Conservation (phyloP, 64 coral and sea anemone species). For the Orbicella faveolata region DNA sequence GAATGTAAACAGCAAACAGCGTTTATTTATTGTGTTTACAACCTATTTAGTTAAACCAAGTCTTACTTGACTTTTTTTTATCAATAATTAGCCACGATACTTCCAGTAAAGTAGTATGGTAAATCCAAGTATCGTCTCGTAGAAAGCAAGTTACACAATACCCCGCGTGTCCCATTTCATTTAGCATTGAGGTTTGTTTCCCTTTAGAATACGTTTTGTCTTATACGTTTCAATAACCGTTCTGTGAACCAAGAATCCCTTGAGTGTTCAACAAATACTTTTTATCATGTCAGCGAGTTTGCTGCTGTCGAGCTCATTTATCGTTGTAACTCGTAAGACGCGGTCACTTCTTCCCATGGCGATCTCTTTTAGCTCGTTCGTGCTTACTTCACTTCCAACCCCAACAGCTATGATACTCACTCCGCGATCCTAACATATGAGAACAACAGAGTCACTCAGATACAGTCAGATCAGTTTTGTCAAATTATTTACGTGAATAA, state of each 20-base stretch:
- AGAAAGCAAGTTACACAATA: too few species aligned
- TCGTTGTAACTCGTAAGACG: background rate
- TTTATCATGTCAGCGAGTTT: slow-evolving; percentile 24
- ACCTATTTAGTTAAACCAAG: too few species aligned
- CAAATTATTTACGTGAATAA: background rate
- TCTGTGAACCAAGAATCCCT: background rate
- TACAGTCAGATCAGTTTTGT: background rate
- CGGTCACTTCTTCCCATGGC: slow-evolving; percentile 35
- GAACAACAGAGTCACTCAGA: background rate
- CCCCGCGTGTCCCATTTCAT: too few species aligned
- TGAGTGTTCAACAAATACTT: background rate
- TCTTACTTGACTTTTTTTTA: too few species aligned
- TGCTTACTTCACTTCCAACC: background rate
- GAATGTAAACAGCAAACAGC: too few species aligned
- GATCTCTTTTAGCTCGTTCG: slow-evolving; percentile 28
- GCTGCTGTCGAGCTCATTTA: background rate
- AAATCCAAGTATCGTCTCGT: too few species aligned
- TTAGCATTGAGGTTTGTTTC: too few species aligned
- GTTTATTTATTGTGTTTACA: too few species aligned
- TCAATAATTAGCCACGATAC: too few species aligned
- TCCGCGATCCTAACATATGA: slow-evolving; percentile 19
- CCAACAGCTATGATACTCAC: slow-evolving; percentile 38
- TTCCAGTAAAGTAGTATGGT: too few species aligned
- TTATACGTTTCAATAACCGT: background rate
- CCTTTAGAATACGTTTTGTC: too few species aligned